These are phyloP conservation scores for Sebastiscus albofasciatus DNA, from an alignment of 2,797 vertebrate species.

Conservation along the genomic window DNA sequence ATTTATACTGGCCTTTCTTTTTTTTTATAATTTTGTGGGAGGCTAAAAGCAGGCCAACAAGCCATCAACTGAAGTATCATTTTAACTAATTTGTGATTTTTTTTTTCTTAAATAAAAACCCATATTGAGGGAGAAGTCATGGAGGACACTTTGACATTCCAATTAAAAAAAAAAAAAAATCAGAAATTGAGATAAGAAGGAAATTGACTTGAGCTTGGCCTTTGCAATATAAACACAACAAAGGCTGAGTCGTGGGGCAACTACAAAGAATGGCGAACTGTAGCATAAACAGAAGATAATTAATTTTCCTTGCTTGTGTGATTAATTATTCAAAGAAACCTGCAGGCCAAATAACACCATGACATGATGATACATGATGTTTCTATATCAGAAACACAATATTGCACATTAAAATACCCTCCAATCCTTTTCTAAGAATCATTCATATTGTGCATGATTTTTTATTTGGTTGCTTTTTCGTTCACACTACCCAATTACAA, in stretches of 20 bases:
- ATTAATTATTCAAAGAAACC: slow-evolving; percentile 58
- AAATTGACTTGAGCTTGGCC: not conserved
- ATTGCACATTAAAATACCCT: not conserved
- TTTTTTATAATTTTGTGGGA: not conserved
- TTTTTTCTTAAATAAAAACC: not conserved
- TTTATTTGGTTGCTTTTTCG: not conserved
- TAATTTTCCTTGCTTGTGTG: slow-evolving; percentile 20
- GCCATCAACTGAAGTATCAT: not conserved
- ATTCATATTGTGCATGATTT: not conserved
- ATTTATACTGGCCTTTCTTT: not conserved
- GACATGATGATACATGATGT: slow-evolving; percentile 15
- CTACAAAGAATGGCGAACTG: not conserved
- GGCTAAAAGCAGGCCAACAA: not conserved
- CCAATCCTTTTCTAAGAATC: not conserved
- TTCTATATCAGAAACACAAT: not conserved
- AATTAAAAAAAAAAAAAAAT: not conserved
- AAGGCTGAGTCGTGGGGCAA: not conserved
- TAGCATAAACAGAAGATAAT: slow-evolving; percentile 40
- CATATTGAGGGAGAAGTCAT: not conserved
- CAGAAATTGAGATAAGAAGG: not conserved
- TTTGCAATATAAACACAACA: slow-evolving; percentile 16
- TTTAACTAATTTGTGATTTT: not conserved
- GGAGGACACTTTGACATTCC: not conserved
- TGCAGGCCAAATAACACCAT: slow-evolving; percentile 36
- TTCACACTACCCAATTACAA: slow-evolving; percentile 42